Percentiles rank a stretch among this genome's conserved stretches.
These are phyloP conservation scores for Aphodius sticticus DNA, from an alignment of 2,888 invertebrate genomes.

Conservation along the genomic window DNA sequence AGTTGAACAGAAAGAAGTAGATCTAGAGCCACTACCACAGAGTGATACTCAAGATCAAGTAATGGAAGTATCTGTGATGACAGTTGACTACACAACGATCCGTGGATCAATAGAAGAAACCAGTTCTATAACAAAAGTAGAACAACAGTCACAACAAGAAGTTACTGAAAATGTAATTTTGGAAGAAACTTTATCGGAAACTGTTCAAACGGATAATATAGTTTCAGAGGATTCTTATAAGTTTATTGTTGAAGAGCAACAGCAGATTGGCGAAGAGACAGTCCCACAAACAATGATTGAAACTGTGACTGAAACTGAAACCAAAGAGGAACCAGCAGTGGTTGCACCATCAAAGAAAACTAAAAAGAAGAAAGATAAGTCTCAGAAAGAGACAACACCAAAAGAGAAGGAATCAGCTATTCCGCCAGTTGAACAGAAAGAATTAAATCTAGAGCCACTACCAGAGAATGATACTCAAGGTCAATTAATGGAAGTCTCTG, in stretches of 20 bases:
- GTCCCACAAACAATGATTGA: no score
- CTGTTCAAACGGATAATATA: neutral
- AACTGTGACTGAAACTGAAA: neutral
- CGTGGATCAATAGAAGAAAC: no score
- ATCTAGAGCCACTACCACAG: neutral
- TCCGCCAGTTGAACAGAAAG: no score
- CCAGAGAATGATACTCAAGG: no score
- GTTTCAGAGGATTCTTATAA: neutral
- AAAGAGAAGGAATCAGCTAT: neutral
- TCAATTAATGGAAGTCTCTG: no score
- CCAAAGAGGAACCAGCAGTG: neutral
- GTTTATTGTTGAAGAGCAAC: neutral
- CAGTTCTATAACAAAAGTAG: no score
- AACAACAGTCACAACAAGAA: no score
- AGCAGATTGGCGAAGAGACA: neutral
- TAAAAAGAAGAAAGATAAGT: no score
- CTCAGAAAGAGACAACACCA: conserved; percentile 15
- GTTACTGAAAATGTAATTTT: neutral
- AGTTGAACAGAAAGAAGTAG: conserved; percentile 5
- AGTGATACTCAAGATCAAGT: neutral
- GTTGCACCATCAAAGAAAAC: neutral
- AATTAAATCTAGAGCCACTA: no score
- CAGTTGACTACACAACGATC: no score
- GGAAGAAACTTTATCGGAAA: no score
- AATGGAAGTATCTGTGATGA: neutral